Evolutionary conservation across 2,113 vertebrate species (phyloP).

Genomic region (Rhabdomys dilectus): DNA sequence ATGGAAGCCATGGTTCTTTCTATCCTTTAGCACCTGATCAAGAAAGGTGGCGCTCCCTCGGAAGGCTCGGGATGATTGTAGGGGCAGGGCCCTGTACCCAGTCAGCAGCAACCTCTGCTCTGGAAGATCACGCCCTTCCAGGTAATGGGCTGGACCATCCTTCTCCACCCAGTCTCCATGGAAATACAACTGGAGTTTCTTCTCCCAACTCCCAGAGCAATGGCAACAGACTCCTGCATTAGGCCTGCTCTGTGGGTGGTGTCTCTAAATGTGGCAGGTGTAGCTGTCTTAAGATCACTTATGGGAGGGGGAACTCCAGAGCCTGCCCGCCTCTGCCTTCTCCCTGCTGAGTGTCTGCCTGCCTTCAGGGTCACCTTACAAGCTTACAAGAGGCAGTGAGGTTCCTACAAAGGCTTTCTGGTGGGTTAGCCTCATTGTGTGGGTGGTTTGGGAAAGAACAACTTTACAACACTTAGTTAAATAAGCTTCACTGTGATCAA

Average conservation of each 20-base stretch:
- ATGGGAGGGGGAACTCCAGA: not conserved
- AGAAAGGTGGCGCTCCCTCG: not conserved
- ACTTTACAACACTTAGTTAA: not conserved
- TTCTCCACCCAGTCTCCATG: not conserved
- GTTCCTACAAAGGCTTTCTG: not conserved
- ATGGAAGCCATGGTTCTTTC: not conserved
- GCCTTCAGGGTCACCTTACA: not conserved
- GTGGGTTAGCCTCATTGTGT: not conserved
- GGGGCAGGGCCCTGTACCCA: accelerated
- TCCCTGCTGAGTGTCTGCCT: not conserved
- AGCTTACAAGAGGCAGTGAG: not conserved
- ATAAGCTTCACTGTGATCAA: not conserved
- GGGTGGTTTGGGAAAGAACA: constrained; percentile 1
- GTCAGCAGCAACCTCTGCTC: not conserved
- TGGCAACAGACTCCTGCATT: not conserved
- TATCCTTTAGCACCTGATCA: not conserved
- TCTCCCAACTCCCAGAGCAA: not conserved
- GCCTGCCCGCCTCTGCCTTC: not conserved
- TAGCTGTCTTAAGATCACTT: not conserved
- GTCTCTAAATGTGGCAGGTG: not conserved
- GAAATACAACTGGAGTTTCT: not conserved
- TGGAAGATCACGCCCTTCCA: not conserved
- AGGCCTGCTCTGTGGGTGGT: not conserved
- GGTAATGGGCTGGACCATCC: not conserved
- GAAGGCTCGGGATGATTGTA: not conserved